Evolutionary conservation across 2,888 invertebrate genomes (phyloP).

Genomic region (Zonitis immaculata): DNA sequence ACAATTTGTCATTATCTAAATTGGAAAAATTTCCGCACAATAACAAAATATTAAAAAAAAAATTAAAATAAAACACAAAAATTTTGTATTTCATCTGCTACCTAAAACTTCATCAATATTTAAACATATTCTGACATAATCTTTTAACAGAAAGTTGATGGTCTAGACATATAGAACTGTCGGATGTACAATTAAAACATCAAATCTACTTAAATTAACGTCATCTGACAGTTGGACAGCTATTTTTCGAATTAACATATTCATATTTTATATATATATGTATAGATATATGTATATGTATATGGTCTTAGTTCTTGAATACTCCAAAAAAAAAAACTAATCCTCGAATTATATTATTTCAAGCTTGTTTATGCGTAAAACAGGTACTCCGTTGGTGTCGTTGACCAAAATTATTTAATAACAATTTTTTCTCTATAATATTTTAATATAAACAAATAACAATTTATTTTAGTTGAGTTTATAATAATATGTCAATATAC

Average conservation of each 20-base stretch:
- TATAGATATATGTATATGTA: no score
- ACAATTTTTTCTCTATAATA: constrained; percentile 4
- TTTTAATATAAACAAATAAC: no score
- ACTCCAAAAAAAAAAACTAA: constrained; percentile 18
- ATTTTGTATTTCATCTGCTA: no score
- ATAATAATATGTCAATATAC: no score
- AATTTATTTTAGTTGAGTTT: neutral
- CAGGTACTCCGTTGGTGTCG: constrained; percentile 9
- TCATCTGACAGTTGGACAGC: constrained; percentile 33
- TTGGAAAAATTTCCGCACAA: neutral
- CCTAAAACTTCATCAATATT: constrained; percentile 18
- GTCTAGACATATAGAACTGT: constrained; percentile 31
- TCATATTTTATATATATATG: constrained; percentile 31
- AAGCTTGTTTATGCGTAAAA: constrained; percentile 21
- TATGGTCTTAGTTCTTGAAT: constrained; percentile 22
- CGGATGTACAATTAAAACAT: constrained; percentile 37
- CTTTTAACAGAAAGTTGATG: constrained; percentile 26
- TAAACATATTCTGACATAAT: constrained; percentile 34
- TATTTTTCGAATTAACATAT: constrained; percentile 34
- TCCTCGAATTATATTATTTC: constrained; percentile 19
- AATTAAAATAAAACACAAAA: constrained; percentile 10
- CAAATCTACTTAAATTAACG: constrained; percentile 34
- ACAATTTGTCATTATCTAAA: neutral
- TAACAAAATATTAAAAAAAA: constrained; percentile 1
- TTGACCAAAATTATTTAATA: constrained; percentile 8